Evolutionary conservation across 2,888 invertebrate species (phyloP).

Genomic region (Drosophila kanekoi): DNA sequence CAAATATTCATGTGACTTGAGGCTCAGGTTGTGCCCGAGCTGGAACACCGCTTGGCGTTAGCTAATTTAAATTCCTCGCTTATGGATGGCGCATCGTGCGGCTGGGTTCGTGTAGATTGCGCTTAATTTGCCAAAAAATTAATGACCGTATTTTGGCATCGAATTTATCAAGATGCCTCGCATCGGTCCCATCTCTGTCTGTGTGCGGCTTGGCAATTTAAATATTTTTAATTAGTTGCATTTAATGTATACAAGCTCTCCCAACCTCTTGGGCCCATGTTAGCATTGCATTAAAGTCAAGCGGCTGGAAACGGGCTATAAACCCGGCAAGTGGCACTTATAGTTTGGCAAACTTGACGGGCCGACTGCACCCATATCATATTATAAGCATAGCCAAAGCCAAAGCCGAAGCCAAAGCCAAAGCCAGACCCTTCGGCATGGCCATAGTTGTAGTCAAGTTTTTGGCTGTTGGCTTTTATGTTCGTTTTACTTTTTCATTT

Average conservation of each 20-base stretch:
- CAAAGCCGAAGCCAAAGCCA: conserved; percentile 18
- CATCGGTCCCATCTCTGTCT: background rate
- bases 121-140: conserved; percentile 71
- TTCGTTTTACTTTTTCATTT: conserved; percentile 29
- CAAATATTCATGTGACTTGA: conserved; percentile 65
- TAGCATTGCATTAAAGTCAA: conserved; percentile 67
- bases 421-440: background rate
- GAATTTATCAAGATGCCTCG: conserved; percentile 67
- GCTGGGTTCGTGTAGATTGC: conserved; percentile 55
- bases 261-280: conserved; percentile 37
- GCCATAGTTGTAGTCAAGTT: conserved; percentile 30
- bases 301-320: conserved; percentile 41
- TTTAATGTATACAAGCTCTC: conserved; percentile 2
- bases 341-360: conserved; percentile 38
- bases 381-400: conserved; percentile 13
- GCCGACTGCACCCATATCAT: conserved; percentile 46
- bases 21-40: conserved; percentile 35
- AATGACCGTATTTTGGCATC: conserved; percentile 57
- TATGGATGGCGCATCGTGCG: conserved; percentile 43
- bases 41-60: conserved; percentile 48
- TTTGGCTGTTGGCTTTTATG: conserved; percentile 34
- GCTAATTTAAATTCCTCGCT: conserved; percentile 75
- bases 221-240: conserved; percentile 74
- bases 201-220: conserved; percentile 55
- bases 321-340: conserved; percentile 46